A percentile compares a stretch with the other conserved stretches of the same genome.
phyloP scores from a whole-genome alignment of 64 coral and sea anemone genomes.

The Montipora capricornis region DNA sequence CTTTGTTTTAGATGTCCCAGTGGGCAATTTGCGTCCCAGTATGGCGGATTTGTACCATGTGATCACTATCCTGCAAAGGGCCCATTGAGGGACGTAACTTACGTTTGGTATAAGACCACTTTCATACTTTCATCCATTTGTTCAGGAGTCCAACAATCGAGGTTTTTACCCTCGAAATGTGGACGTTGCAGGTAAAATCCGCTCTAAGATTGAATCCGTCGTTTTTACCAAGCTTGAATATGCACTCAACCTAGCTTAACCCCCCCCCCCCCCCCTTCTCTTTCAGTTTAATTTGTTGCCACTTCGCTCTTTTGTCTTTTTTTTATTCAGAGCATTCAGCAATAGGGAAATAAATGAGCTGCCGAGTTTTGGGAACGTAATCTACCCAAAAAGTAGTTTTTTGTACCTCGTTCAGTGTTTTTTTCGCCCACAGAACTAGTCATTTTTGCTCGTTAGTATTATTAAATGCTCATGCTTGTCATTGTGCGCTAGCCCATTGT shows the following conservation, averaged over 20 bases:
- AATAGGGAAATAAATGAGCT: slow-evolving; percentile 90
- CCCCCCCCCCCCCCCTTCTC: background rate
- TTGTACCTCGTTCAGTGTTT: slow-evolving; percentile 80
- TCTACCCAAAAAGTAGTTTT: slow-evolving; percentile 73
- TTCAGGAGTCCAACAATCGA: slow-evolving; percentile 96
- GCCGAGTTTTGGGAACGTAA: slow-evolving; percentile 84
- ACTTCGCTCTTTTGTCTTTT: background rate
- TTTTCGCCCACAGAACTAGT: background rate
- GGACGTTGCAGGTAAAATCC: slow-evolving; percentile 27
- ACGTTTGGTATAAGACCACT: no score
- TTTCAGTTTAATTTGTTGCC: background rate
- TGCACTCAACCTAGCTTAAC: no score
- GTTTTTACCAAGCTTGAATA: no score
- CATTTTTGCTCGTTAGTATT: background rate
- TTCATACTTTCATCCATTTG: slow-evolving; percentile 80
- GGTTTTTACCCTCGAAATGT: slow-evolving; percentile 88
- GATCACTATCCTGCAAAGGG: no score
- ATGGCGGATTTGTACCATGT: no score
- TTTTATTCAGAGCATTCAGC: slow-evolving; percentile 81
- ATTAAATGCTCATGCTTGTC: background rate
- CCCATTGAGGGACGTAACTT: background rate
- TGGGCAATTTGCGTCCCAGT: no score
- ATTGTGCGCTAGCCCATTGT: background rate
- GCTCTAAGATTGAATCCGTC: no score
- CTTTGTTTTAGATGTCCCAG: no score